Conservation (phyloP, 2,113 vertebrate genomes). For the Notechis scutatus region DNA sequence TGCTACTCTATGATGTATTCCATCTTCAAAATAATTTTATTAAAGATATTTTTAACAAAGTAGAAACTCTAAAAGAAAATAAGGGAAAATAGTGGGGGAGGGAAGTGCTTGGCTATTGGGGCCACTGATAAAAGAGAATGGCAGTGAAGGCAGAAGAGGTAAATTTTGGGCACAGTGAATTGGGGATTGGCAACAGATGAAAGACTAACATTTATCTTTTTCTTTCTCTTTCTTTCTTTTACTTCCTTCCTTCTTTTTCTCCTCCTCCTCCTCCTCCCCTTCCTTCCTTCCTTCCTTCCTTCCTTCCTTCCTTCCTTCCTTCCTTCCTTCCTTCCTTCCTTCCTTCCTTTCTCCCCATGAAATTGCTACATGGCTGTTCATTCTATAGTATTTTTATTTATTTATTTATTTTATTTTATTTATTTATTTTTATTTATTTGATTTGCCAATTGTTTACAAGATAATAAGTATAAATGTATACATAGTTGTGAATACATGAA, state of each 20-base stretch:
- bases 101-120: not conserved
- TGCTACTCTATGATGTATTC: not conserved
- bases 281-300: fast-evolving
- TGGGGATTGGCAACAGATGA: not conserved
- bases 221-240: not conserved
- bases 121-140: not conserved
- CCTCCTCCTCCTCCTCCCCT: no score
- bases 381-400: not conserved
- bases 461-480: no score
- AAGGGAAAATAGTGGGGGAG: no score
- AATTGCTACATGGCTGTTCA: not conserved
- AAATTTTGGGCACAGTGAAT: not conserved
- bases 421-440: no score
- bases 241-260: no score
- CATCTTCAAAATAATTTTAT: not conserved
- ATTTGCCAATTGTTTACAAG: no score
- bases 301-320: no score
- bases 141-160: not conserved
- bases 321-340: no score
- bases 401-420: no score
- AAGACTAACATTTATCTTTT: not conserved
- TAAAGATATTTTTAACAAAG: not conserved
- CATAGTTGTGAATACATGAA: no score
- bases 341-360: not conserved
- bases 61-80: no score